A percentile compares a stretch with the other conserved stretches of the same genome.
phyloP scores from a whole-genome alignment of 2,888 invertebrate genomes.

The Plusia festucae region DNA sequence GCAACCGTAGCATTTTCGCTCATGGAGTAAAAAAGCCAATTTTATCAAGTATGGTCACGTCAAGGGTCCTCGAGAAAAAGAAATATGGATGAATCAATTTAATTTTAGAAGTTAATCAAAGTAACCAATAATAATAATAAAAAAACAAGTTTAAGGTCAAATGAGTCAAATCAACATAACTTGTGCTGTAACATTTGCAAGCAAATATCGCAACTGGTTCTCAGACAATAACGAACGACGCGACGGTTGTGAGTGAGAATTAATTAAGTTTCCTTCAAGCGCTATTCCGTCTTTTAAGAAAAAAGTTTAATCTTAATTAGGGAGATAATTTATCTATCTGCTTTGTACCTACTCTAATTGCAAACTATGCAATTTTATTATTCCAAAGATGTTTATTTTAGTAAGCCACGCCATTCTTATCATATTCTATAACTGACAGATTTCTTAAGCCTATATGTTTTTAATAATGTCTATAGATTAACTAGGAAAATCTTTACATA shows the following conservation, averaged over 20 bases:
- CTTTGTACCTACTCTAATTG: constrained; percentile 44
- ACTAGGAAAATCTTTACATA: too few relatives aligned
- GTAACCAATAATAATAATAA: too few relatives aligned
- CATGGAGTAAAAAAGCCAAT: too few relatives aligned
- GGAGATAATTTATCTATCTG: constrained; percentile 45
- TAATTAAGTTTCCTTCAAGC: constrained; percentile 53
- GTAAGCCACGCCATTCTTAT: too few relatives aligned
- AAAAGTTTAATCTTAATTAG: constrained; percentile 50
- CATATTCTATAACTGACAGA: too few relatives aligned
- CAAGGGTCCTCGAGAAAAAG: too few relatives aligned
- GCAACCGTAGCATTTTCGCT: too few relatives aligned
- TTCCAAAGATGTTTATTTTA: constrained; percentile 6
- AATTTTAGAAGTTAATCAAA: too few relatives aligned
- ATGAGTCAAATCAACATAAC: constrained; percentile 8
- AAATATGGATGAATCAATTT: too few relatives aligned
- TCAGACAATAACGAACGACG: constrained; percentile 50
- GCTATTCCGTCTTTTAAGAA: constrained; percentile 36
- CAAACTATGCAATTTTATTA: constrained; percentile 20
- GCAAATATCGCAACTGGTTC: constrained; percentile 32
- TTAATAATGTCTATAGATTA: too few relatives aligned
- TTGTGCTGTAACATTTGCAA: constrained; percentile 32
- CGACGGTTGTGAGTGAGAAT: constrained; percentile 47
- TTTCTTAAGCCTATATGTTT: too few relatives aligned
- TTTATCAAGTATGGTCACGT: too few relatives aligned
- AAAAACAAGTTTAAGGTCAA: not conserved